Conservation (phyloP, 2,888 invertebrate species). For the Cephus spinipes region DNA sequence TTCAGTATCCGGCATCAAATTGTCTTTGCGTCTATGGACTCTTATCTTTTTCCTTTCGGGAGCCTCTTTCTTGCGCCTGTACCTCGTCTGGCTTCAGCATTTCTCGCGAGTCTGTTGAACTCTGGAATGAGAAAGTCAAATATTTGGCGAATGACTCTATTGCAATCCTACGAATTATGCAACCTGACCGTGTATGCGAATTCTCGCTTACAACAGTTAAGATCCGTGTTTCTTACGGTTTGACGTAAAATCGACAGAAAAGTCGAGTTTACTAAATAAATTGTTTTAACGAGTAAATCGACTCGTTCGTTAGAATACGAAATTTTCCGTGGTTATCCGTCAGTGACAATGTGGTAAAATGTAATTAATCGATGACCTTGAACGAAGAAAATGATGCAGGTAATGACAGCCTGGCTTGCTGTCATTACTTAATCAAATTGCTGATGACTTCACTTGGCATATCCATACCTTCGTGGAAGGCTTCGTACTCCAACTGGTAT, state of each 20-base stretch:
- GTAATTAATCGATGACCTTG: constrained; percentile 20
- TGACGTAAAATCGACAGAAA: neutral
- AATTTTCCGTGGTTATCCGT: neutral
- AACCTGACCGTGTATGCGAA: neutral
- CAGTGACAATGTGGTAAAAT: neutral
- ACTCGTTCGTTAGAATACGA: neutral
- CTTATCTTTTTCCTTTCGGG: neutral
- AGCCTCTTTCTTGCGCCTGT: constrained; percentile 2
- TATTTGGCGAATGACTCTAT: constrained; percentile 4
- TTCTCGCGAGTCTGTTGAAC: neutral
- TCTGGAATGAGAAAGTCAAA: constrained; percentile 13
- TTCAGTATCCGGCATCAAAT: neutral
- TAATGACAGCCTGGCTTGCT: constrained; percentile 23
- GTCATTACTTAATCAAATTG: constrained; percentile 44
- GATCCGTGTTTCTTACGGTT: neutral
- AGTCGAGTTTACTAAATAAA: neutral
- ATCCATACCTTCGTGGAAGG: constrained; percentile 13
- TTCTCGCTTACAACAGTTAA: neutral
- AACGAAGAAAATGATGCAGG: constrained; percentile 31
- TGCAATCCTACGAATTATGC: constrained; percentile 17
- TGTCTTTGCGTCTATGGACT: neutral
- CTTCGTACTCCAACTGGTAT: no score
- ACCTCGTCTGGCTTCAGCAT: constrained; percentile 10
- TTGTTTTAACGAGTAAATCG: neutral
- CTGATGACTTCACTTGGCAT: constrained; percentile 36